These are phyloP conservation scores for Drosophila phalerata DNA, from an alignment of 2,888 invertebrate genomes.

Conservation along the genomic window DNA sequence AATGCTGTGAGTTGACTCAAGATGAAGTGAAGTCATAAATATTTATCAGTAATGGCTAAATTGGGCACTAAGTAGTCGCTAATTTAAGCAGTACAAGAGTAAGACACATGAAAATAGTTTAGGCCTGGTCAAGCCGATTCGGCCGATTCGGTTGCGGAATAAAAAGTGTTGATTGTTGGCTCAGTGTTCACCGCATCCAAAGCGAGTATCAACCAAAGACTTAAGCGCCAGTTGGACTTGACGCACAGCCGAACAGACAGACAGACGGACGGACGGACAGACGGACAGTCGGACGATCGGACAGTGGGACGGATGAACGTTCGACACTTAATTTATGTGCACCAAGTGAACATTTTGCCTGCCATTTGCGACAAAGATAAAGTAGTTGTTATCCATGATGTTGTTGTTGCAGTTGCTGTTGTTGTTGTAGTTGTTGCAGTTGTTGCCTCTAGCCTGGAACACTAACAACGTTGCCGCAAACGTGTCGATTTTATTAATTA, in stretches of 20 bases:
- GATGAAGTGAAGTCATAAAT: constrained; percentile 72
- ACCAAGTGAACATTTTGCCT: constrained; percentile 72
- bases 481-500: constrained; percentile 77
- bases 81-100: constrained; percentile 63
- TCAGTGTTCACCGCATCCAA: constrained; percentile 26
- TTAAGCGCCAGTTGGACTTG: constrained; percentile 66
- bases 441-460: constrained; percentile 23
- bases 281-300: not conserved
- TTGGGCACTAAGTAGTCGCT: constrained; percentile 73
- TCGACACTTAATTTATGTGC: constrained; percentile 76
- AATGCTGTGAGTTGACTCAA: constrained; percentile 28
- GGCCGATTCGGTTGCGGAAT: constrained; percentile 43
- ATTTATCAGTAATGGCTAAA: constrained; percentile 74
- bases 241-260: not conserved
- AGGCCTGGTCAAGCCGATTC: constrained; percentile 41
- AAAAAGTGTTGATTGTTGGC: constrained; percentile 69
- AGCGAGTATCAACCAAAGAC: constrained; percentile 18
- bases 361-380: constrained; percentile 79
- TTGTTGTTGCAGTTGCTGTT: constrained; percentile 13
- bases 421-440: constrained; percentile 1
- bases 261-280: not conserved
- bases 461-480: constrained; percentile 47
- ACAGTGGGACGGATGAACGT: not conserved
- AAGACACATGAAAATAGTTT: constrained; percentile 55
- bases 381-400: constrained; percentile 59